Base-by-base conservation (phyloP, 2,113 vertebrate genomes). In the Telmatochromis sp. region DNA sequence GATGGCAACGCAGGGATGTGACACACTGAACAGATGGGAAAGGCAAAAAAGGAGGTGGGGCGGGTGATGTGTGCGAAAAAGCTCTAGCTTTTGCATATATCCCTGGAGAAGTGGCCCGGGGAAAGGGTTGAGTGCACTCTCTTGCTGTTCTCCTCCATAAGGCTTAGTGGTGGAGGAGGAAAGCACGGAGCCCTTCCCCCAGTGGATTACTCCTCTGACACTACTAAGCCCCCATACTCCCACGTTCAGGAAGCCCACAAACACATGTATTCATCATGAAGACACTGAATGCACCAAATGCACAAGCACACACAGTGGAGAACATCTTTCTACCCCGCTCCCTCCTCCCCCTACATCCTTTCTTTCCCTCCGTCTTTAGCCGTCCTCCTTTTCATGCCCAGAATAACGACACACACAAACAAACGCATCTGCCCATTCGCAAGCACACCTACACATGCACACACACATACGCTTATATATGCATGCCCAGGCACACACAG, bases 171-270 rank as follows among this genome's bases (percentile, higher is more conserved):
- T 86, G 89, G 86, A 90, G 89, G 87, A 90, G 91, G 83, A 89
- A 91, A 90, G 82, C 85, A 90, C 55, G 86, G 88, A 91, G 84
- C 94, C 94, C 94, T 92, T 91, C 94, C 93, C 94, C 94, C 94
- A 88, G 88, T 92, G 94, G 93, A 96, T 96, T 94, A 95, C 93
- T 95, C 89, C 89, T 94, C 86, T 82, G 57, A 87, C 91, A 89
- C 87, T 90, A 90, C 89, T 95, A 94, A 95, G 53, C 93, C 93
- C 92, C 93, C 90, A 57, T 91, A 94, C 94, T 89, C 94, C 93
- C 92, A 95, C 93, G 81, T 89, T 88, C 89, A 91, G 65, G 87
- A 86, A 68, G 87, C 78, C 79, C 89, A 89, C 63, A 91, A 92
- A 94, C 90, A 93, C 92, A 92, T 86, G 88, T 92, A 89, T 91